Evolutionary conservation across 2,797 vertebrate species (phyloP).

Genomic region (Erithacus rubecula): DNA sequence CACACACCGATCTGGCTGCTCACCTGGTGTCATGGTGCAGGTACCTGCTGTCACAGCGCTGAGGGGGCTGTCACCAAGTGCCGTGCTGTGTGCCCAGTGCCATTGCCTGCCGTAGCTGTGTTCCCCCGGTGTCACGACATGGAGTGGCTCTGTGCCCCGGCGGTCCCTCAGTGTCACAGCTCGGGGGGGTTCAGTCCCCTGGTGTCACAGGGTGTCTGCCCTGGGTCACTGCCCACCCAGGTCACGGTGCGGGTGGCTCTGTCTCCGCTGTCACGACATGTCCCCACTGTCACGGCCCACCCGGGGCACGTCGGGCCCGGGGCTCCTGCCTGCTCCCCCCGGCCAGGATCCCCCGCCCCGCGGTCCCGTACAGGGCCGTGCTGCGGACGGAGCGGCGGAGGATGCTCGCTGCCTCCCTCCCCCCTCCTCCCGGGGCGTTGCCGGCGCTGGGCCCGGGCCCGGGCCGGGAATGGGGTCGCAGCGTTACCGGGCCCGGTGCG

Average conservation of each 20-base stretch:
- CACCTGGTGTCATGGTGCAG: rapidly evolving
- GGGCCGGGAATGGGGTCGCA: not conserved
- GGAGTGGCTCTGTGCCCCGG: not conserved
- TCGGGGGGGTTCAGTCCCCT: rapidly evolving
- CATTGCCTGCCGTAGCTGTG: not conserved
- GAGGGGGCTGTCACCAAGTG: not conserved
- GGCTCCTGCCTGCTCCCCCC: not conserved
- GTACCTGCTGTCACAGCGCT: not conserved
- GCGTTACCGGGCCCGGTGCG: not conserved
- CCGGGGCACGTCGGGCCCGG: not conserved
- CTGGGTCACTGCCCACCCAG: not conserved
- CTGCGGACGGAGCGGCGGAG: not conserved
- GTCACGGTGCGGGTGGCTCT: not conserved
- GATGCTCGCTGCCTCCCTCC: not conserved
- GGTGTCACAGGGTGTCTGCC: not conserved
- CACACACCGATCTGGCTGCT: rapidly evolving
- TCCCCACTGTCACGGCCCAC: not conserved
- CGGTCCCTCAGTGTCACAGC: not conserved
- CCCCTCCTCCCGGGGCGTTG: not conserved
- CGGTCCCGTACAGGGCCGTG: not conserved
- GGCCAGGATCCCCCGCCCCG: not conserved
- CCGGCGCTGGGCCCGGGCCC: not conserved
- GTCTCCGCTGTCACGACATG: not conserved
- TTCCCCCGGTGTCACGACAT: too few relatives aligned
- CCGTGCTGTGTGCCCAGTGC: too few relatives aligned